Evolutionary conservation across 2,113 vertebrate species (phyloP), one percentile per base, ranked within the genome.

Genomic region (Genyomyrus donnyi): DNA sequence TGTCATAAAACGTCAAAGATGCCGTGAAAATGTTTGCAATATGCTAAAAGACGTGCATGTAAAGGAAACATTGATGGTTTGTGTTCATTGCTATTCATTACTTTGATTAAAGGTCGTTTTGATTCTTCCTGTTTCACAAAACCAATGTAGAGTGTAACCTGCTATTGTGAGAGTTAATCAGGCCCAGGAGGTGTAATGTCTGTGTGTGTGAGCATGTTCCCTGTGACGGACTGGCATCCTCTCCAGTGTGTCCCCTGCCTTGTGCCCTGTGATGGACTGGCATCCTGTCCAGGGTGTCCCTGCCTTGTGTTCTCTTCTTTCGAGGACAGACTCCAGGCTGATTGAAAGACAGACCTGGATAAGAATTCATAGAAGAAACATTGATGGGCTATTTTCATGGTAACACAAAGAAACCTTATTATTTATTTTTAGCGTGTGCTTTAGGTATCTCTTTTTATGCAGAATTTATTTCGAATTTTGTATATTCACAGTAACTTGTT

Each of bases 91-190:
- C n/a, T 27, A 46, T 90, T 87, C 56, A 87, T 90, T 39, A 46
- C 7, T 50, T 86, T 74, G 42, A 86, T 90, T 52, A 86, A 86
- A 62, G 86, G 66, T 56, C 46, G 39, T 90, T 66, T 87, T 87
- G 46, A 85, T 70, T 42, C 46, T 87, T 86, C 17, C 86, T 74
- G 27, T 70, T 58, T 70, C 21, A 19, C 9, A 24, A n/a, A 70
- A 21, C 89, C 39, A 3, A 3, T 31, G 53, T 24, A 86, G 5
- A 85, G 27, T 15, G 13, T 39, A 90, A 50, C 49, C 87, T 49
- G 42, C 83, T 31, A 10, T 87, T 87, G 56, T 70, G n/a, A 87
- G 45, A 48, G 48, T 48, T 58, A 50, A 17, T 86, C n/a, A 86
- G 11, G 10, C 3, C 6, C 27, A 62, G n/a, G 27, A 27, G n/a